Evolutionary conservation across 2,797 vertebrate species (phyloP), one percentile per base, ranked within the genome.

Genomic region (Scomberomorus guttatus): DNA sequence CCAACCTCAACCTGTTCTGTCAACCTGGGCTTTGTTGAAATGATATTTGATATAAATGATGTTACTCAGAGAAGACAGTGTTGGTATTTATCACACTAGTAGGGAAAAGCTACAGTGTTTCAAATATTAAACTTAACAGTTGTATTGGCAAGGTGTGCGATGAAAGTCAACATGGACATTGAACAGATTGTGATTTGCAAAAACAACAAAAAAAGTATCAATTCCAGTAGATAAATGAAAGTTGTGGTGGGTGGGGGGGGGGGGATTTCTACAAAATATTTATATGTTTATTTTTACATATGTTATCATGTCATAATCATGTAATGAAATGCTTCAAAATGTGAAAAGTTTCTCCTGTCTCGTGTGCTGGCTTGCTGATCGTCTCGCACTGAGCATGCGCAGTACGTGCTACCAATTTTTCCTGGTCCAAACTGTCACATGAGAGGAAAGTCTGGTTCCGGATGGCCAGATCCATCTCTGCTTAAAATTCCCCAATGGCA

Each of bases 381-480:
- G 13, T 9, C 3, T 27, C 14, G 0, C 9, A 75, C 8, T 79
- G 91, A 46, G 93, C 91, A 89, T 94, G 94, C 94, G 94, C 87
- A 80, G 76, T 77, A 2, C 2, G 48, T n/a, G 37, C 29, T 3
- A 2, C 4, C 32, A 14, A 42, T 11, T 63, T 55, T 87, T 89
- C 85, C 87, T 84, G 77, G 44, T 89, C 66, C 55, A 18, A n/a
- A 6, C 20, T 17, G 86, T 93, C 92, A 94, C 87, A 90, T 93
- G 92, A 54, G 27, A 64, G 25, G 22, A 58, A 78, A 79, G 72
- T 62, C 44, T 17, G 55, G 18, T 59, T 87, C 72, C 78, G 81
- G 80, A 75, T 79, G 84, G 34, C 18, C 57, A 65, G 55, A 67
- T 64, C 50, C 64, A 22, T 39, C 60, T 75, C 15, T n/a, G 39